These are phyloP conservation scores for Chelon auratus DNA, from an alignment of 2,797 vertebrate species.

Conservation along the genomic window DNA sequence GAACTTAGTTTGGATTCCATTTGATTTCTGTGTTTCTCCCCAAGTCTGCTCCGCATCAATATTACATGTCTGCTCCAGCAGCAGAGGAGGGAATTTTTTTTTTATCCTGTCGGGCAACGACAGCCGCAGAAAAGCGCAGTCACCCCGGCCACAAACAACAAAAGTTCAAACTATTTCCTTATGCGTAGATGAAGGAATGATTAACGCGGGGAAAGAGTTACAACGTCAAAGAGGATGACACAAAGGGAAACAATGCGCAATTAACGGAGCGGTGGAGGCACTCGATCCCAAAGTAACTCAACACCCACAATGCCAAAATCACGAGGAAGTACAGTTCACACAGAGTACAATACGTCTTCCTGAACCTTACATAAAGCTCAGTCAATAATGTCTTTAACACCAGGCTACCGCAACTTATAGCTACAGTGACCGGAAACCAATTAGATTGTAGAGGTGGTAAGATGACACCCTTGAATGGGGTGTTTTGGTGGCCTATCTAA, in stretches of 20 bases:
- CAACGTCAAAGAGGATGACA: constrained; percentile 1
- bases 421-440: constrained; percentile 74
- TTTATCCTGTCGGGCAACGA: constrained; percentile 55
- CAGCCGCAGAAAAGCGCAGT: constrained; percentile 68
- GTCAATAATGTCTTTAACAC: constrained; percentile 69
- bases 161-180: constrained; percentile 70
- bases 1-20: constrained; percentile 79
- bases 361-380: constrained; percentile 58
- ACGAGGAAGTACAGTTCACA: constrained; percentile 39
- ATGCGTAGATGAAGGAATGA: constrained; percentile 51
- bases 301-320: constrained; percentile 35
- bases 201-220: constrained; percentile 19
- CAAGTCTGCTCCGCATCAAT: constrained; percentile 80
- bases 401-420: constrained; percentile 53
- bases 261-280: constrained; percentile 10
- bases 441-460: constrained; percentile 75
- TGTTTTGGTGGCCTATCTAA: constrained; percentile 75
- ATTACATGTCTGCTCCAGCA: constrained; percentile 77
- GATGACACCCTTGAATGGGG: constrained; percentile 73
- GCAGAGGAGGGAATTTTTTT: constrained; percentile 32
- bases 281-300: constrained; percentile 36
- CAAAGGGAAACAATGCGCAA: constrained; percentile 22
- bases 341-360: constrained; percentile 13
- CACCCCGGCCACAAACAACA: constrained; percentile 69
- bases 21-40: constrained; percentile 76